Evolutionary conservation across 2,888 invertebrate species (phyloP), one percentile per base, ranked within the genome.

Genomic region (Eugnorisma glareosa): DNA sequence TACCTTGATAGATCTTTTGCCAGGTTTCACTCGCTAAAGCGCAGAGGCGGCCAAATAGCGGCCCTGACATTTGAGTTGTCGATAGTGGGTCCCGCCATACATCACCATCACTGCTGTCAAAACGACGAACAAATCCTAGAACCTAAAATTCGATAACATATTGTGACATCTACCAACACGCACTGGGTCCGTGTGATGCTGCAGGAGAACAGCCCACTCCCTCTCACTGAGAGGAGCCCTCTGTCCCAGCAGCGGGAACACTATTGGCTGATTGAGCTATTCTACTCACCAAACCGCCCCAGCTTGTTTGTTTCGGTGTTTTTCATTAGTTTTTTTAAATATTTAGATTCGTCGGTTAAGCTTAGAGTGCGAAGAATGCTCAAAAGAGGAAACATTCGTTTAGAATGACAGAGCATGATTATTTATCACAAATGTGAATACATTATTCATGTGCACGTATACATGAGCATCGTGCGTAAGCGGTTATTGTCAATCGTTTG

Each of bases 391-490:
- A 67, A 67, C 69, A 43, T 48, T 66, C 48, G 7, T 68, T 48
- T 35, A 40, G 61, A 48, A 66, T 57, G 24, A 66, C n/a, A 37
- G 61, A 13, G 51, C 35, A 37, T 43, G 24, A 28, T 67, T 40
- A 40, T 48, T 67, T 75, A 51, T 59, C 45, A 61, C 13, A 66
- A 72, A n/a, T 61, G 11, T 40, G 37, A 61, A 63, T 37, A 61
- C 31, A 40, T 67, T 82, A 79, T 82, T 78, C 69, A 67, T 45
- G 43, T 18, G 48, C 74, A 82, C 78, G 82, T 73, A 13, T 24
- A 11, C 31, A 31, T 21, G 45, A 21, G 45, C 54, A 57, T 57
- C 61, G 37, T 66, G 51, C 37, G 64, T 48, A 45, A 43, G 43
- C 24, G 18, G 21, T 45, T 64, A 66, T 66, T 37, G 15, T 57